Conservation (phyloP, 2,113 vertebrate species). For the Dasyornis broadbenti region DNA sequence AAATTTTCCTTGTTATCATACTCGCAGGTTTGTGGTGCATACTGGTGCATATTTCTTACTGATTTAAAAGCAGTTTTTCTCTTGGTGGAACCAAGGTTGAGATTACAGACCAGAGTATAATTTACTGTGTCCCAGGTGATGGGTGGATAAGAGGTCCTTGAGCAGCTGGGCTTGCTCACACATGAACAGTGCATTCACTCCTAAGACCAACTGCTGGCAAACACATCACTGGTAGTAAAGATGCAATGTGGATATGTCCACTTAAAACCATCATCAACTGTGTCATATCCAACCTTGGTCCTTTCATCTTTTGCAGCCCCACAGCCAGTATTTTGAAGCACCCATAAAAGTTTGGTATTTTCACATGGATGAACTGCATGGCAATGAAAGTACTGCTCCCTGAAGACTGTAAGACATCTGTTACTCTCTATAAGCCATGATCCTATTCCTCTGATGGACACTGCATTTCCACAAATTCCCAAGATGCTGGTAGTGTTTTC, state of each 20-base stretch:
- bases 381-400: not conserved
- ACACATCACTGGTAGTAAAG: not conserved
- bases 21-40: not conserved
- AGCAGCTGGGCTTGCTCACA: not conserved
- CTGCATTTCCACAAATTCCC: not conserved
- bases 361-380: not conserved
- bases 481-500: not conserved
- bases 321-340: not conserved
- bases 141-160: not conserved
- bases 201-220: not conserved
- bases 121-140: too few relatives aligned
- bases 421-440: not conserved
- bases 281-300: not conserved
- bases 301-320: not conserved
- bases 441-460: not conserved
- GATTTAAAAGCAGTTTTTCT: not conserved
- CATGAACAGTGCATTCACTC: not conserved
- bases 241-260: not conserved
- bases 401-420: not conserved
- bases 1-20: not conserved
- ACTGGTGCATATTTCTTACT: not conserved
- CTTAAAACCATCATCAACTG: not conserved
- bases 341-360: not conserved
- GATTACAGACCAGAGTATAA: not conserved
- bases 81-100: not conserved